phyloP scores from a whole-genome alignment of 2,888 invertebrate genomes.

The Anaspis maculata region DNA sequence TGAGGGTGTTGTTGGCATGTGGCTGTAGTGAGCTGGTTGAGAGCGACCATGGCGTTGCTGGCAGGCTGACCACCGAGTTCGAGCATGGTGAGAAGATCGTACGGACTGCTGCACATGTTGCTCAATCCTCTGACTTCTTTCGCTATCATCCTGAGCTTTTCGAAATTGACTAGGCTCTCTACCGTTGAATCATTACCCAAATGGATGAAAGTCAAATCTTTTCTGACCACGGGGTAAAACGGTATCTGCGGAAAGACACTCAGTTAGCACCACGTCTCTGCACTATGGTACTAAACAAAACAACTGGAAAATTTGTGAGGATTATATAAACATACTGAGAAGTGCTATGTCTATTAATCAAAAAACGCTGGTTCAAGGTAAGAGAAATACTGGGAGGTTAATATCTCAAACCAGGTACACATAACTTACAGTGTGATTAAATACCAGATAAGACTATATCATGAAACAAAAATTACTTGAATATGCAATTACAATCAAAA shows the following conservation, averaged over 20 bases:
- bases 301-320: constrained; percentile 1
- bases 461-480: constrained; percentile 11
- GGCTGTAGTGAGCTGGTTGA: constrained; percentile 78
- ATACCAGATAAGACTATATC: constrained; percentile 44
- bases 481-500: background rate
- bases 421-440: constrained; percentile 25
- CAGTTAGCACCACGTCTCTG: too few relatives aligned
- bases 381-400: background rate
- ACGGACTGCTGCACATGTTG: constrained; percentile 93
- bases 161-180: constrained; percentile 90
- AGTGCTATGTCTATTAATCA: too few relatives aligned
- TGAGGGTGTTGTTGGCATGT: constrained; percentile 48
- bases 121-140: constrained; percentile 86
- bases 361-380: background rate
- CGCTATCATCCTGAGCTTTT: constrained; percentile 96
- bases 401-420: constrained; percentile 15
- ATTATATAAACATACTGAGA: too few relatives aligned
- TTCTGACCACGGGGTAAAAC: constrained; percentile 85
- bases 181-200: constrained; percentile 90
- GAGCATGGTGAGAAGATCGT: constrained; percentile 76
- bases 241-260: constrained; percentile 51
- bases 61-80: constrained; percentile 82
- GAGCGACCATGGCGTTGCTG: constrained; percentile 79
- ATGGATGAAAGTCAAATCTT: constrained; percentile 96
- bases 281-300: too few relatives aligned